phyloP scores from a whole-genome alignment of 2,113 vertebrate genomes.

The Erythrolamprus reginae region DNA sequence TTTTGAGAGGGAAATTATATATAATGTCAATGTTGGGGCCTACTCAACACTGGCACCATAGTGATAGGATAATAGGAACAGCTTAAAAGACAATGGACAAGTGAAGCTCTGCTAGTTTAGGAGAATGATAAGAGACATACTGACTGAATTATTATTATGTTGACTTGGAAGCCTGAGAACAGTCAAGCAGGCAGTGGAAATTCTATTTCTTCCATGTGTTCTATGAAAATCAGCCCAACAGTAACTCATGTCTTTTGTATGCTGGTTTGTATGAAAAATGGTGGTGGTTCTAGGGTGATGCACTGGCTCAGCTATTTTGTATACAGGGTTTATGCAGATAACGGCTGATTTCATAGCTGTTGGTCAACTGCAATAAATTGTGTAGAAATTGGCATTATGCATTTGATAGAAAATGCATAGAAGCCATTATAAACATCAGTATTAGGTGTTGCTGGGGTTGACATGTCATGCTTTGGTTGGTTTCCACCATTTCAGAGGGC shows the following conservation, averaged over 20 bases:
- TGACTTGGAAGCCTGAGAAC: neutral
- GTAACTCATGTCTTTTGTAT: neutral
- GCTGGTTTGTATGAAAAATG: neutral
- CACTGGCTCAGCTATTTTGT: neutral
- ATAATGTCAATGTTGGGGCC: neutral
- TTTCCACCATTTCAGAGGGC: neutral
- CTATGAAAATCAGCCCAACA: neutral
- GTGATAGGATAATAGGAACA: neutral
- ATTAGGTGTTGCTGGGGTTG: neutral
- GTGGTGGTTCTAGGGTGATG: neutral
- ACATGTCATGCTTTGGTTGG: neutral
- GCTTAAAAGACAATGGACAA: neutral
- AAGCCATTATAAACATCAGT: neutral
- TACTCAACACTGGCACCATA: neutral
- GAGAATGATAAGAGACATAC: neutral
- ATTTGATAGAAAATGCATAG: neutral
- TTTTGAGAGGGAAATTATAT: neutral
- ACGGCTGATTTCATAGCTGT: neutral
- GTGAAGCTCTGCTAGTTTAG: no score
- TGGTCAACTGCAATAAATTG: fast-evolving
- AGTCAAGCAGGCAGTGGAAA: neutral
- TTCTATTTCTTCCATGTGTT: neutral
- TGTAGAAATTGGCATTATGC: neutral
- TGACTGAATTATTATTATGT: neutral
- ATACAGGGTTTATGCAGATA: neutral